Percentiles rank a stretch among this genome's conserved stretches.
phyloP scores from a whole-genome alignment of 2,797 vertebrate genomes.

The Borostomias antarcticus region DNA sequence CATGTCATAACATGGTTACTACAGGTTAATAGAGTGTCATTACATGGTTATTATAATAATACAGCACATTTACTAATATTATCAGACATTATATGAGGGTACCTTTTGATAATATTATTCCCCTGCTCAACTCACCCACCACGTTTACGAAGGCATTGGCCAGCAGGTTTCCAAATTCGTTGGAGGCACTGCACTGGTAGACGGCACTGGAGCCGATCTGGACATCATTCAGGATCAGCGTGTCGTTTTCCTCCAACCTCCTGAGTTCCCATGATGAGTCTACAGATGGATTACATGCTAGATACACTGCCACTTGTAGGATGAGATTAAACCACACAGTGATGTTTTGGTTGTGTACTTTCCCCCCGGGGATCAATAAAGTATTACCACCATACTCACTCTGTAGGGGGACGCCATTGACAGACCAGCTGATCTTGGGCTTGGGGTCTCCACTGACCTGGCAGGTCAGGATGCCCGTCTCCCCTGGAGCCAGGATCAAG shows the following conservation, averaged over 20 bases:
- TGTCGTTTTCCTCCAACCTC: constrained; percentile 87
- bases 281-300: constrained; percentile 53
- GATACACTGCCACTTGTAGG: no score
- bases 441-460: constrained; percentile 88
- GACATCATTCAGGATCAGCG: constrained; percentile 87
- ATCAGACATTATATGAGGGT: no score
- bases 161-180: constrained; percentile 92
- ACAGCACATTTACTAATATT: background rate
- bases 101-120: no score
- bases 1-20: background rate
- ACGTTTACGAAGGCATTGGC: constrained; percentile 95
- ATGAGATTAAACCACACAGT: no score
- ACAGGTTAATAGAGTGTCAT: no score
- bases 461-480: constrained; percentile 88
- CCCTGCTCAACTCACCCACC: constrained; percentile 82
- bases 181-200: constrained; percentile 95
- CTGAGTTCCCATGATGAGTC: constrained; percentile 86
- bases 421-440: constrained; percentile 87
- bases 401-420: constrained; percentile 88
- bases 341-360: no score
- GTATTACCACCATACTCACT: no score
- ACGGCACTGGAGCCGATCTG: constrained; percentile 90
- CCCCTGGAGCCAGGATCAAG: constrained; percentile 92
- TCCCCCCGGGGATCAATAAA: no score
- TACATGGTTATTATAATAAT: background rate